Base-by-base conservation (phyloP, 2,888 invertebrate species). In the Hypselothyrea guttata region DNA sequence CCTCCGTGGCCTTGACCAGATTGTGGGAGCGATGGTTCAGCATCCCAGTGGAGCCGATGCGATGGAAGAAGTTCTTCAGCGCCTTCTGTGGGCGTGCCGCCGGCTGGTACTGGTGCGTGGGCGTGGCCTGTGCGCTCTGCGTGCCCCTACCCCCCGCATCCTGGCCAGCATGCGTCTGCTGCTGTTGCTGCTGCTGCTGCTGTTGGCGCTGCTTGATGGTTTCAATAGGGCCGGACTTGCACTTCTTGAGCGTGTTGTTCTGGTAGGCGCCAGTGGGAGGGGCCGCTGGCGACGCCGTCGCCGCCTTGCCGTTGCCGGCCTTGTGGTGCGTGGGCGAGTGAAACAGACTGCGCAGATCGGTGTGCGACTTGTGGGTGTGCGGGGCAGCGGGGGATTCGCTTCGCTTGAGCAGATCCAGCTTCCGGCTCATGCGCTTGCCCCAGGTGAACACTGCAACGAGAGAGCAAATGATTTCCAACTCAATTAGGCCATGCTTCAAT, bases 21-120 rank as follows among this genome's bases (percentile, higher is more conserved):
- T 88, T 89, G 66, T 90, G 89, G 7, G 89, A 89, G 52, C 88
- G 89, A 63, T 89, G 89, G 88, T 94, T 94, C 48, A 94, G 88
- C 94, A 94, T 94, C 61, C 94, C 94, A 3, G 94, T 94, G 1
- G 94, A 94, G 12, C 94, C 94, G 92, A 94, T 94, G 71, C 94
- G 92, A 81, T 93, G 93, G 79, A 94, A 94, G 84, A 94, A 94
- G 33, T 93, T 93, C 88, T 93, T 94, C 52, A 94, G 92, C 5
- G 93, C 93, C 71, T 94, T 94, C 46, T 89, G 90, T 4, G 88
- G 82, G 38, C 88, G 85, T 46, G 71, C 81, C 30, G 51, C 66
- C 7, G 76, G 75, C 41, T 75, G 79, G 27, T 66, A 64, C 48
- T 69, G 71, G 55, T 86, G 84, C 28, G 77, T 84, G 18, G 86